Evolutionary conservation across 2,888 invertebrate genomes (phyloP).

Genomic region (Microplitis manilae): DNA sequence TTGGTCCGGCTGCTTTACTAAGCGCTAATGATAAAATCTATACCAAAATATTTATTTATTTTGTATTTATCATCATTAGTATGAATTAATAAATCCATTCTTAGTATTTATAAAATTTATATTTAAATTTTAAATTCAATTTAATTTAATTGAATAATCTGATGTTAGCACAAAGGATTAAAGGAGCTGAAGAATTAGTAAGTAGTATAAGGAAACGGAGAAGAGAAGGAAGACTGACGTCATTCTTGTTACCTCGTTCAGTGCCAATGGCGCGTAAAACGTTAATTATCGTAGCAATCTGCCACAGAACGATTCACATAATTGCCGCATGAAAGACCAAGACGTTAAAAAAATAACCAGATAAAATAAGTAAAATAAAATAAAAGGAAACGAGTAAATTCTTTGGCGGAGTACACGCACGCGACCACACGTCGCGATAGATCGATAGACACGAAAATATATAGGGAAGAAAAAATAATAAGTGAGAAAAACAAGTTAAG

Average conservation of each 20-base stretch:
- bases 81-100: no score
- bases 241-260: constrained; percentile 49
- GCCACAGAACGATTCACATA: constrained; percentile 38
- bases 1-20: constrained; percentile 58
- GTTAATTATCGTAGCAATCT: constrained; percentile 45
- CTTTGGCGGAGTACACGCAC: constrained; percentile 17
- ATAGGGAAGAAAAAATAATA: constrained; percentile 14
- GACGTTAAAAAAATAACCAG: constrained; percentile 19
- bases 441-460: constrained; percentile 39
- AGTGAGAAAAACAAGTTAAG: constrained; percentile 24
- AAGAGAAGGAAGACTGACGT: constrained; percentile 45
- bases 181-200: constrained; percentile 12
- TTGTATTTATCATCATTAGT: no score
- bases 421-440: constrained; percentile 28
- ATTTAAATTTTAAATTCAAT: not conserved
- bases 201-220: not conserved
- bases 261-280: constrained; percentile 52
- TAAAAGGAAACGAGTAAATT: constrained; percentile 12
- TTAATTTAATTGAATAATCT: not conserved
- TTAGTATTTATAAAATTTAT: no score
- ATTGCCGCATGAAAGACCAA: constrained; percentile 30
- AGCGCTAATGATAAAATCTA: constrained; percentile 67
- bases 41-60: not conserved
- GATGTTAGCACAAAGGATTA: not conserved
- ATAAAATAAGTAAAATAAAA: not conserved